These are phyloP conservation scores for Hypothenemus hampei DNA, from an alignment of 1,140 invertebrate genomes.

Conservation along the genomic window DNA sequence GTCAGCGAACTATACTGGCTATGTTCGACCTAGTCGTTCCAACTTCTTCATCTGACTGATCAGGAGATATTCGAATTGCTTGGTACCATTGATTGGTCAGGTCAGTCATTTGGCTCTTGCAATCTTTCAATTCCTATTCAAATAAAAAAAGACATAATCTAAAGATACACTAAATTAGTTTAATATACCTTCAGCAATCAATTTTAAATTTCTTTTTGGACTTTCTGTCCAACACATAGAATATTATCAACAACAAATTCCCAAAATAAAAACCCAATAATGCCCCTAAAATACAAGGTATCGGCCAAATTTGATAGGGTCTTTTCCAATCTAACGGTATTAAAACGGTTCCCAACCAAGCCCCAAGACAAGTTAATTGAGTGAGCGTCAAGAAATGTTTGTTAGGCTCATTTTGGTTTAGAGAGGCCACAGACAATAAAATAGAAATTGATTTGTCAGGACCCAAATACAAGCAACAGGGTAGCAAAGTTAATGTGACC, in stretches of 20 bases:
- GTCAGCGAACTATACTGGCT: conserved; percentile 45
- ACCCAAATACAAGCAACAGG: conserved; percentile 57
- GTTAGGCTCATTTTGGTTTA: conserved; percentile 49
- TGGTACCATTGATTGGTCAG: conserved; percentile 96
- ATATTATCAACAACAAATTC: conserved; percentile 15
- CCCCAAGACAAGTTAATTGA: conserved; percentile 65
- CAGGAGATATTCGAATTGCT: conserved; percentile 77
- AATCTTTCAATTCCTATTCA: conserved; percentile 84
- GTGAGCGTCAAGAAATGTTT: conserved; percentile 55
- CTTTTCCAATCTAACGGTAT: conserved; percentile 91
- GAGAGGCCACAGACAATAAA: conserved; percentile 51
- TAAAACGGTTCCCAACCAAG: conserved; percentile 81
- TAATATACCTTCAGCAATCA: background rate
- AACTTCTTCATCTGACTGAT: conserved; percentile 62
- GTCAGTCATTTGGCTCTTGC: conserved; percentile 93
- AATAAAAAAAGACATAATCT: background rate
- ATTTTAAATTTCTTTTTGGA: conserved; percentile 4
- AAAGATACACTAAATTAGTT: background rate
- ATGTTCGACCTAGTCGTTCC: conserved; percentile 41
- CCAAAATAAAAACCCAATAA: conserved; percentile 54
- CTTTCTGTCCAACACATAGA: conserved; percentile 9
- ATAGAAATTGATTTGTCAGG: conserved; percentile 50
- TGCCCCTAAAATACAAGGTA: conserved; percentile 69
- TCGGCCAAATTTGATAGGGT: conserved; percentile 82
- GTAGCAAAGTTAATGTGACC: conserved; percentile 61